phyloP scores from a whole-genome alignment of 2,797 vertebrate species.

The Epinephelus coioides region DNA sequence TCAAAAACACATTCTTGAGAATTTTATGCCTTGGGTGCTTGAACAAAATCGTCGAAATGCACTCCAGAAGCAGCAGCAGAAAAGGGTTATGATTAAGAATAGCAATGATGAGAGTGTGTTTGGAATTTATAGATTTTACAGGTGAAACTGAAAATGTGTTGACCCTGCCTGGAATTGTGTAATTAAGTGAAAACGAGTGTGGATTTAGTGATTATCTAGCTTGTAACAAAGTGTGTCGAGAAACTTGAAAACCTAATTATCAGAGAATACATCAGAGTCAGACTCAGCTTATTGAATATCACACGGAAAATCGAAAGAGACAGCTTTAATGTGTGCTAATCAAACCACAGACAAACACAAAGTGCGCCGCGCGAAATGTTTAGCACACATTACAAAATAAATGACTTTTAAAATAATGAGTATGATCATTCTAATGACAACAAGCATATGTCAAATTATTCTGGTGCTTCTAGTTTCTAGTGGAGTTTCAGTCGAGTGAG shows the following conservation, averaged over 20 bases:
- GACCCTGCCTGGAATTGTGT: neutral
- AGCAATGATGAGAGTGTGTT: neutral
- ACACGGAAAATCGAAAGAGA: neutral
- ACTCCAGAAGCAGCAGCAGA: neutral
- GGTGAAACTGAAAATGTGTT: neutral
- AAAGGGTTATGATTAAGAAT: neutral
- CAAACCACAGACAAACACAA: neutral
- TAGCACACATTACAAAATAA: neutral
- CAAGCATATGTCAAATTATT: neutral
- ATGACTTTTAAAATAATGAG: neutral
- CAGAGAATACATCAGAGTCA: neutral
- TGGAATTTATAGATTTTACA: neutral
- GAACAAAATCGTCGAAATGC: neutral
- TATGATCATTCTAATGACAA: neutral
- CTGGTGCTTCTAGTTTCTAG: slow-evolving; percentile 37
- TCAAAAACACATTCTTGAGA: neutral
- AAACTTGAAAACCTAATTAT: neutral
- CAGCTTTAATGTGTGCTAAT: neutral
- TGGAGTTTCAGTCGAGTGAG: slow-evolving; percentile 46
- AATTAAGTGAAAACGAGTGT: neutral
- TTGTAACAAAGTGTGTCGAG: neutral
- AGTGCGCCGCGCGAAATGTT: neutral
- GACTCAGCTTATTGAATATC: neutral
- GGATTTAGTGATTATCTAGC: neutral
- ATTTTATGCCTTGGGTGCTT: neutral